Percentiles rank a stretch among this genome's conserved stretches.
These are phyloP conservation scores for Coregonus ussuriensis DNA, from an alignment of 2,797 vertebrate genomes.

Conservation along the genomic window DNA sequence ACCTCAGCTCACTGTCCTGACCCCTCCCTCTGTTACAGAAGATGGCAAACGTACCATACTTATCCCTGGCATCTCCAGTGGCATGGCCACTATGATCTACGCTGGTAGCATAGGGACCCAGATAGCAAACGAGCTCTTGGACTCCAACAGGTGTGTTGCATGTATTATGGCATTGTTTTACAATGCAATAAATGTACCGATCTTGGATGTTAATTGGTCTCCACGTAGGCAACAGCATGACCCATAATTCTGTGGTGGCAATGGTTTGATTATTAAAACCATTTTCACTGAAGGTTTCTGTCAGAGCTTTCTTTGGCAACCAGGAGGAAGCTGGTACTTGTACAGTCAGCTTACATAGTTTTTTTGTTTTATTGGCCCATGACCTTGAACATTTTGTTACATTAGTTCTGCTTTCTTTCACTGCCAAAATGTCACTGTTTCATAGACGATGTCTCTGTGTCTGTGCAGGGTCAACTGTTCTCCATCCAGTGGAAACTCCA, in stretches of 20 bases:
- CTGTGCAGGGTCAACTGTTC: slow-evolving; percentile 79
- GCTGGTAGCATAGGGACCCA: slow-evolving; percentile 93
- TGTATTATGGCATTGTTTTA: not conserved
- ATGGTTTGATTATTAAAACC: too few species aligned
- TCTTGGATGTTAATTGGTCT: too few species aligned
- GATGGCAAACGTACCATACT: slow-evolving; percentile 81
- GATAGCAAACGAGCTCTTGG: slow-evolving; percentile 91
- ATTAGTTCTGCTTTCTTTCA: too few species aligned
- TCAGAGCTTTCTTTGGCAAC: too few species aligned
- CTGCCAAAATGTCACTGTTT: too few species aligned
- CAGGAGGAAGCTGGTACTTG: too few species aligned
- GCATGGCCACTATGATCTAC: slow-evolving; percentile 84
- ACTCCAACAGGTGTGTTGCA: slow-evolving; percentile 81
- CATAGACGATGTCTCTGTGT: not conserved
- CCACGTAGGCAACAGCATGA: too few species aligned
- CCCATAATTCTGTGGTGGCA: too few species aligned
- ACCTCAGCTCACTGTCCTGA: slow-evolving; percentile 25
- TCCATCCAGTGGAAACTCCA: slow-evolving; percentile 86
- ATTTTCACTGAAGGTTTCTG: too few species aligned
- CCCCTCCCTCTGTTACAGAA: slow-evolving; percentile 64
- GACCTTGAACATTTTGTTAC: too few species aligned
- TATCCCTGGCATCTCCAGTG: slow-evolving; percentile 86
- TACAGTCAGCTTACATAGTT: too few species aligned
- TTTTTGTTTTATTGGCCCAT: too few species aligned
- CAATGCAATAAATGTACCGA: not conserved